Base-by-base conservation (phyloP, 2,113 vertebrate species). In the Lampris megalopsis region DNA sequence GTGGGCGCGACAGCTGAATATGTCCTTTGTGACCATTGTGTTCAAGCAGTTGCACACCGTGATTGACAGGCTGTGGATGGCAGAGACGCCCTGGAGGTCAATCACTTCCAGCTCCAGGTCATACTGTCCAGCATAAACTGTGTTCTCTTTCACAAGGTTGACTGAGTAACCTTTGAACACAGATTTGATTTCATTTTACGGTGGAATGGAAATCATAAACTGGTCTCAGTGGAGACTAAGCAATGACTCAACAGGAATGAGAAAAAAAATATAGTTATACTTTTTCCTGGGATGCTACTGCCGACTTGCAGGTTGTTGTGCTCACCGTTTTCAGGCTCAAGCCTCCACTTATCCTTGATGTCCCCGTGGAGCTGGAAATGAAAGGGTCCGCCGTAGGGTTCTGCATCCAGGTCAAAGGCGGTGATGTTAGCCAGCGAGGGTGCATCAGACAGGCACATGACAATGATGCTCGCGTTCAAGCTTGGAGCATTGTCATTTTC, bases 11-110 rank as follows among this genome's bases (percentile, higher is more conserved):
- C 92, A 94, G 71, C 68, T 61, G 3, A 83, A 62, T 1, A 0
- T 53, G 6, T 5, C 5, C 10, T n/a, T 5, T 2, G 24, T 24
- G 24, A 10, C 24, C 0, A 24, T 37, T 3, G 43, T 0, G 8
- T 83, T 0, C 6, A 9, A 1, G 75, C 93, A 94, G 40, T 76
- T 53, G 5, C 93, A 94, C 59, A 94, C 93, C 7, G 77, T 88
- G 2, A 93, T 79, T 2, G 90, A 63, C 45, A 94, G 52, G 73
- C 83, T 90, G 41, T 92, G 88, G 1, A 84, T 3, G 13, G 48
- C 38, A 1, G 1, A 36, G 0, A 47, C 1, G 1, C 79, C 90
- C 72, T 93, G 92, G 24, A 8, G 63, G 71, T 93, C 93, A 13
- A 52, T 84, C 42, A 93, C 77, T 48, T 84, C 79, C 6, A 93